A percentile compares a stretch with the other conserved stretches of the same genome.
Evolutionary conservation across 2,113 vertebrate species (phyloP).

Genomic region (Colinus virginianus): DNA sequence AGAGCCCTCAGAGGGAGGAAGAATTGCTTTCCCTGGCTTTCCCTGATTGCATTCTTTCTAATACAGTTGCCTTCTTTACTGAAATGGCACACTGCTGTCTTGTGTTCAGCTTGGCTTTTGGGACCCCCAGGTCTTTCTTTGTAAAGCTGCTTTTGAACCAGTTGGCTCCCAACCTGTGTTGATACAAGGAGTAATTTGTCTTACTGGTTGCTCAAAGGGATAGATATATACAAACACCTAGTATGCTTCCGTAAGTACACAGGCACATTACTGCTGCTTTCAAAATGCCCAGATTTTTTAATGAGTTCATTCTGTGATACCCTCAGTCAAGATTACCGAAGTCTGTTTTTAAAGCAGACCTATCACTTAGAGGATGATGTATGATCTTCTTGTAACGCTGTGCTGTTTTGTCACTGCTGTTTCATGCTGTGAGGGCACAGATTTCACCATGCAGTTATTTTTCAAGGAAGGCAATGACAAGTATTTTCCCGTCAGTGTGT

Average conservation of each 20-base stretch:
- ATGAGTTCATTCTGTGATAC: background rate
- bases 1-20: background rate
- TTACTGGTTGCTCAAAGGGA: background rate
- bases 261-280: background rate
- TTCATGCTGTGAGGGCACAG: background rate
- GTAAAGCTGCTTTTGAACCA: background rate
- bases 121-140: background rate
- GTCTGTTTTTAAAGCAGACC: background rate
- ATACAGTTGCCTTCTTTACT: background rate
- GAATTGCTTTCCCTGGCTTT: background rate
- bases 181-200: background rate
- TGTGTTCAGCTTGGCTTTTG: rapidly evolving
- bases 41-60: background rate
- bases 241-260: background rate
- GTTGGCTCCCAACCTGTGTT: background rate
- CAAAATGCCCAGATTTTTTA: background rate
- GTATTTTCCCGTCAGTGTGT: background rate
- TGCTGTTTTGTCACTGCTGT: background rate
- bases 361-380: background rate
- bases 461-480: background rate
- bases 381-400: background rate
- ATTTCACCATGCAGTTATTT: constrained; percentile 4
- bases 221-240: background rate
- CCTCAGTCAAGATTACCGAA: background rate
- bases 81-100: background rate